phyloP scores from a whole-genome alignment of 2,113 vertebrate species.

The Callithrix jacchus region DNA sequence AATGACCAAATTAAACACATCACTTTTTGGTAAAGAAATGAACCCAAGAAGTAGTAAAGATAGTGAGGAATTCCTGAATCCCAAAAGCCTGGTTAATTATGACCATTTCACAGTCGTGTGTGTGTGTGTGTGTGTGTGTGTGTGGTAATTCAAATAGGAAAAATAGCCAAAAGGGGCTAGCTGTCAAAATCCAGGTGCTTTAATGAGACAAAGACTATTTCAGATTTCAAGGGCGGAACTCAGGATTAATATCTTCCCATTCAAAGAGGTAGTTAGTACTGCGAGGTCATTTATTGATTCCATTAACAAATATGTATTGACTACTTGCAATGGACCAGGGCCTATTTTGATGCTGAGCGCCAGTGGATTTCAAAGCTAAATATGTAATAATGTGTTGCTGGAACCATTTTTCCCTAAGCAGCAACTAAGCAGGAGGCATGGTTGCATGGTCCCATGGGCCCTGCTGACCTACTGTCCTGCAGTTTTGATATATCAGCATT shows the following conservation, averaged over 20 bases:
- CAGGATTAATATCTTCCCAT: too few species aligned
- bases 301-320: neutral
- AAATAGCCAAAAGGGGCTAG: neutral
- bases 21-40: neutral
- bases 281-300: accelerated
- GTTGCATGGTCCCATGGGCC: accelerated
- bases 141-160: neutral
- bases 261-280: neutral
- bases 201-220: neutral
- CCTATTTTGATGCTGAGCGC: neutral
- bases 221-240: neutral
- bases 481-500: accelerated
- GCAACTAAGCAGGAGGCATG: accelerated
- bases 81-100: neutral
- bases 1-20: neutral
- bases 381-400: neutral
- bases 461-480: accelerated
- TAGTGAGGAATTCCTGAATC: neutral
- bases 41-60: neutral
- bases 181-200: neutral
- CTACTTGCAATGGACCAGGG: neutral
- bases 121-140: neutral
- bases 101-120: neutral
- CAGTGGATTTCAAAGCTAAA: neutral
- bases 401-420: neutral